These are phyloP conservation scores for Chrysina gloriosa DNA, from an alignment of 2,888 invertebrate species.

Conservation along the genomic window DNA sequence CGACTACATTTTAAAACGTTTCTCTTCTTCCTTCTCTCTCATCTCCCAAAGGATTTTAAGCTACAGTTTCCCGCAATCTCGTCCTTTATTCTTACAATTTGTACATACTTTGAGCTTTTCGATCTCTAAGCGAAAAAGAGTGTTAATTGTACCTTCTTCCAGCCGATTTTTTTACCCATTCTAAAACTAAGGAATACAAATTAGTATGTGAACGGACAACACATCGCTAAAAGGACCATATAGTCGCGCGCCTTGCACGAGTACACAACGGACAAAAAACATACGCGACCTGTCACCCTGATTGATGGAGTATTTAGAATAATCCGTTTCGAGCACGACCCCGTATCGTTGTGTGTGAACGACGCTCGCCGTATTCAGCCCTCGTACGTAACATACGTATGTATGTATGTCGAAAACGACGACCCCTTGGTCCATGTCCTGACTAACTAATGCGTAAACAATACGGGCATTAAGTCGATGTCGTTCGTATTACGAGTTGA, in stretches of 20 bases:
- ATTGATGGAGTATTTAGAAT: slow-evolving; percentile 56
- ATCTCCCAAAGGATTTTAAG: too few species aligned
- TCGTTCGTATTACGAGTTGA: background rate
- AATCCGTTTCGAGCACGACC: slow-evolving; percentile 50
- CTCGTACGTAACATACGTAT: too few species aligned
- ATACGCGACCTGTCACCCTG: slow-evolving; percentile 55
- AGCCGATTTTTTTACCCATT: too few species aligned
- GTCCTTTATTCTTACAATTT: too few species aligned
- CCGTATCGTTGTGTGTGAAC: slow-evolving; percentile 45
- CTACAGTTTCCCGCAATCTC: too few species aligned
- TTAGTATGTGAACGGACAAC: background rate
- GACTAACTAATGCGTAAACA: slow-evolving; percentile 36
- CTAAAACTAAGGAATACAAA: background rate
- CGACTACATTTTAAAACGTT: too few species aligned
- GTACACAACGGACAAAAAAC: slow-evolving; percentile 43
- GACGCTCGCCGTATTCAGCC: slow-evolving; percentile 44
- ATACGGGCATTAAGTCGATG: slow-evolving; percentile 8
- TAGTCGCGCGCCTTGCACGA: slow-evolving; percentile 32
- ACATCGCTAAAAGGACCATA: slow-evolving; percentile 29
- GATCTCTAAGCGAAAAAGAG: too few species aligned
- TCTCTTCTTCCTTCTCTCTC: too few species aligned
- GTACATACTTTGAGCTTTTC: too few species aligned
- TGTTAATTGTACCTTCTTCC: too few species aligned
- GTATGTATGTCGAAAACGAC: too few species aligned
- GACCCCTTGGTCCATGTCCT: slow-evolving; percentile 38